Evolutionary conservation across 2,113 vertebrate species (phyloP).

Genomic region (Coreoperca whiteheadi): DNA sequence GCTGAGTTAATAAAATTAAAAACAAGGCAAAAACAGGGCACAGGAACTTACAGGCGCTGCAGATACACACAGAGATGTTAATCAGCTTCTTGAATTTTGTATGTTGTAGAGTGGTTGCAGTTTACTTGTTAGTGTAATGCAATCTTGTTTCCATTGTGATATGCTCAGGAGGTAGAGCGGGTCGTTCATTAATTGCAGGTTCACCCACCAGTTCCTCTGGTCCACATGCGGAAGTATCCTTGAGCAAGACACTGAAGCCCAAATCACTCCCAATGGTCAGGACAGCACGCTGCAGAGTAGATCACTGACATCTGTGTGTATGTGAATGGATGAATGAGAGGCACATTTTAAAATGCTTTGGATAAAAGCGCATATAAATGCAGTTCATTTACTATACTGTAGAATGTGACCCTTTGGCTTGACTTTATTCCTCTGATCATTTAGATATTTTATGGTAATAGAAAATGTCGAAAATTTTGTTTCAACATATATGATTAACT

Average conservation of each 20-base stretch:
- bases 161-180: neutral
- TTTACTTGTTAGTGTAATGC: neutral
- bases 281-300: too few species aligned
- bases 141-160: neutral
- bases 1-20: constrained; percentile 34
- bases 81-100: neutral
- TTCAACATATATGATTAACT: neutral
- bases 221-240: neutral
- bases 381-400: neutral
- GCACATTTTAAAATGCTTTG: neutral
- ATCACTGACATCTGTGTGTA: too few species aligned
- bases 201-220: neutral
- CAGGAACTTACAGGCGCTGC: neutral
- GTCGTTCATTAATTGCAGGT: neutral
- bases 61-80: constrained; percentile 14
- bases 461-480: too few species aligned
- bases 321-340: too few species aligned
- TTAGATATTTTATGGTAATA: neutral
- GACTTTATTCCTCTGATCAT: neutral
- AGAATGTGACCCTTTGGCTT: neutral
- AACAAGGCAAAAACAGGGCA: constrained; percentile 6
- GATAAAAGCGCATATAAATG: neutral
- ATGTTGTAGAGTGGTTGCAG: neutral
- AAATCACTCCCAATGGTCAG: neutral
- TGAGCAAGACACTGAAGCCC: neutral